These are phyloP conservation scores for Riparia riparia DNA, from an alignment of 2,113 vertebrate species.

Conservation along the genomic window DNA sequence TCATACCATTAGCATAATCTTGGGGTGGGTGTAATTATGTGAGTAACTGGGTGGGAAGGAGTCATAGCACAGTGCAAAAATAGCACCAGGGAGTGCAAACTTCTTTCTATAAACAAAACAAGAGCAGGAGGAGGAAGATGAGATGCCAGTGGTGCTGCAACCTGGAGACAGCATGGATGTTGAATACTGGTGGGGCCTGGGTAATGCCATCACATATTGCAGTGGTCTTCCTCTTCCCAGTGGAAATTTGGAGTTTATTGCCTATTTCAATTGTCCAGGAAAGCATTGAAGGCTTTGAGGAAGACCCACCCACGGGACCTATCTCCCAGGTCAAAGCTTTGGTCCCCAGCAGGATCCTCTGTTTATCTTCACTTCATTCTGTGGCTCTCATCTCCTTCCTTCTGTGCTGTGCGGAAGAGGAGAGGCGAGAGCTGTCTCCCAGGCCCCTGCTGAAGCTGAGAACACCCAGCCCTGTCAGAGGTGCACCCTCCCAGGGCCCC, in stretches of 20 bases:
- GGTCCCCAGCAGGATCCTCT: neutral
- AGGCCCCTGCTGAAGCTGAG: neutral
- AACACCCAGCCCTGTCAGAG: neutral
- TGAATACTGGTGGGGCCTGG: neutral
- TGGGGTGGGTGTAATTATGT: neutral
- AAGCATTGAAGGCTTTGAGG: neutral
- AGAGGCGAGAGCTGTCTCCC: neutral
- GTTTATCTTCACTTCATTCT: neutral
- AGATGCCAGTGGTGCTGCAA: neutral
- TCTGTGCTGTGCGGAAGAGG: rapidly evolving
- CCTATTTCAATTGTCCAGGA: neutral
- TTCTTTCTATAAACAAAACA: neutral
- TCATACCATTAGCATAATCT: slow-evolving; percentile 1
- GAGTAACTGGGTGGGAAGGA: neutral
- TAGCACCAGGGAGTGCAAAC: neutral
- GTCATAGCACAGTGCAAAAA: neutral
- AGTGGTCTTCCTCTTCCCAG: neutral
- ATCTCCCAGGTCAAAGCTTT: rapidly evolving
- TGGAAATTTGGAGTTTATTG: neutral
- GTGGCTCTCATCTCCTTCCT: neutral
- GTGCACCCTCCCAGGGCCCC: neutral
- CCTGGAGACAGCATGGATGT: rapidly evolving
- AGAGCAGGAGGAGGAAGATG: neutral
- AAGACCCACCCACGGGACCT: neutral
- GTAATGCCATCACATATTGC: rapidly evolving